Conservation (phyloP, 2,888 invertebrate species). For the Leucophora obtusa region DNA sequence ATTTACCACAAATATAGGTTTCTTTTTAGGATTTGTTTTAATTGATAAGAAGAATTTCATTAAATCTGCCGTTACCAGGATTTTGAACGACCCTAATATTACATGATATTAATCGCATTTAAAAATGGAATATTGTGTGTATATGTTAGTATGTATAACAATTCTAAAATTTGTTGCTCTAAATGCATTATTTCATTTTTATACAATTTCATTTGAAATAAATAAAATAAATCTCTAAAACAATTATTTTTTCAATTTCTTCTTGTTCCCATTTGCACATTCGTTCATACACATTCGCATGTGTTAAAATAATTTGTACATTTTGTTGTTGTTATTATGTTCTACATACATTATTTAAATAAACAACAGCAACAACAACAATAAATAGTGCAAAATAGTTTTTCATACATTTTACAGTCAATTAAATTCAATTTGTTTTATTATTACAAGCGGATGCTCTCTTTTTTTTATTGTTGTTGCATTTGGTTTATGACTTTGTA, state of each 20-base stretch:
- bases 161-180: slow-evolving; percentile 46
- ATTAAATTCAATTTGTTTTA: slow-evolving; percentile 68
- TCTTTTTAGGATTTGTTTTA: too few relatives aligned
- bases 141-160: slow-evolving; percentile 10
- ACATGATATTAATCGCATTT: too few relatives aligned
- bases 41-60: too few relatives aligned
- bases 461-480: slow-evolving; percentile 28
- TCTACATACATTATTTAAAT: slow-evolving; percentile 45
- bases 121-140: too few relatives aligned
- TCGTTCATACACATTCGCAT: slow-evolving; percentile 17
- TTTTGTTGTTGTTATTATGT: slow-evolving; percentile 42
- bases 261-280: background rate
- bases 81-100: too few relatives aligned
- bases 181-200: slow-evolving; percentile 47
- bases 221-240: slow-evolving; percentile 17
- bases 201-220: slow-evolving; percentile 20
- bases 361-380: slow-evolving; percentile 40
- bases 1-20: too few relatives aligned
- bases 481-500: slow-evolving; percentile 16
- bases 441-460: slow-evolving; percentile 57
- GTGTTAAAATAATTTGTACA: slow-evolving; percentile 57
- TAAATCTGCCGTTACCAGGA: too few relatives aligned
- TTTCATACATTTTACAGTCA: slow-evolving; percentile 67
- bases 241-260: slow-evolving; percentile 21
- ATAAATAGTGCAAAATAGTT: slow-evolving; percentile 54